These are phyloP conservation scores for Phalacrocorax brasilianus DNA, from an alignment of 2,113 vertebrate genomes.

Conservation along the genomic window DNA sequence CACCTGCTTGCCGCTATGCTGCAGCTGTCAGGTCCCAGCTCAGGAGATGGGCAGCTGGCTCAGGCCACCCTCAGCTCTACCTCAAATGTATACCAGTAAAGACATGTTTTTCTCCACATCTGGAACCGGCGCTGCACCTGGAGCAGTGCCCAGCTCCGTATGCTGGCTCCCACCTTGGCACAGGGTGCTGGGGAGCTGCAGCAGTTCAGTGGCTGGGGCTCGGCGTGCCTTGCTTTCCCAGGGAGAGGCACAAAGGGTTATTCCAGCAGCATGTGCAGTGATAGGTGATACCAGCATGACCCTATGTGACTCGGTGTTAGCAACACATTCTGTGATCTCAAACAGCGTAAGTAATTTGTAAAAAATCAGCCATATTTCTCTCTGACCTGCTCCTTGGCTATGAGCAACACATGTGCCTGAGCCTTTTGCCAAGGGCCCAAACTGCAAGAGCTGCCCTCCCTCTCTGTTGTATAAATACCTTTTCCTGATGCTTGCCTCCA, in stretches of 20 bases:
- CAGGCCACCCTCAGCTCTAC: not conserved
- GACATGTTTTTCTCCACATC: not conserved
- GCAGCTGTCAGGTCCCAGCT: accelerated
- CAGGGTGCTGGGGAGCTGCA: not conserved
- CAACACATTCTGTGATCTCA: not conserved
- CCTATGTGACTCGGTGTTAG: not conserved
- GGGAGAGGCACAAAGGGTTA: not conserved
- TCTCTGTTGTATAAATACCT: not conserved
- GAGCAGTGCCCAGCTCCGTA: not conserved
- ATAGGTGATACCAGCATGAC: not conserved
- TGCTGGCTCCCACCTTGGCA: accelerated
- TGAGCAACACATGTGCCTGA: accelerated
- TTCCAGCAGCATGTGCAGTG: not conserved
- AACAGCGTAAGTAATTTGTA: not conserved
- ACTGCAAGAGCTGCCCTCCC: not conserved
- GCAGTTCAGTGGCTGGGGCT: not conserved
- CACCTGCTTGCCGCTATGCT: accelerated
- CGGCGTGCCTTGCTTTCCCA: not conserved
- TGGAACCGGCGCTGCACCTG: not conserved
- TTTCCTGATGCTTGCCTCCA: not conserved
- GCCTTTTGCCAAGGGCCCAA: not conserved
- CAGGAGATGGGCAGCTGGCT: not conserved
- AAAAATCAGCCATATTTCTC: not conserved
- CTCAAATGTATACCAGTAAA: not conserved
- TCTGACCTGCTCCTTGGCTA: accelerated